Percentiles rank a stretch among this genome's conserved stretches.
Conservation (phyloP, 1,140 invertebrate species). For the Macrobrachium nipponense region DNA sequence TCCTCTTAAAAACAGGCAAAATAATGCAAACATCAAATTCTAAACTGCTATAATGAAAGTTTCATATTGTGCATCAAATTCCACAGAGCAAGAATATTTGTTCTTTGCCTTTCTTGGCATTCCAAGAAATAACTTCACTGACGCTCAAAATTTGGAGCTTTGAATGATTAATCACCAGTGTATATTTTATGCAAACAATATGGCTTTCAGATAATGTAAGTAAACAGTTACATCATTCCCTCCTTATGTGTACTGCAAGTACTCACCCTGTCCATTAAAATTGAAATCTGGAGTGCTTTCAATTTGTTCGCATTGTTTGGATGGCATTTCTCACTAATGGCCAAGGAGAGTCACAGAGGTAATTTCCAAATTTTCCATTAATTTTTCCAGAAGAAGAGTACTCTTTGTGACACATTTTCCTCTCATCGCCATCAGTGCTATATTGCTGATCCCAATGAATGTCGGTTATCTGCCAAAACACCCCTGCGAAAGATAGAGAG, state of each 20-base stretch:
- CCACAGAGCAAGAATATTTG: background rate
- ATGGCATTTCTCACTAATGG: conserved; percentile 86
- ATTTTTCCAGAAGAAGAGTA: conserved; percentile 16
- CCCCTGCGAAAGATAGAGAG: conserved; percentile 73
- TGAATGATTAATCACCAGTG: too few relatives aligned
- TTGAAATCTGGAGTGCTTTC: conserved; percentile 88
- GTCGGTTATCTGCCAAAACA: conserved; percentile 93
- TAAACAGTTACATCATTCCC: too few relatives aligned
- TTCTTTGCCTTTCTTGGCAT: too few relatives aligned
- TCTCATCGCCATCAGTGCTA: conserved; percentile 76
- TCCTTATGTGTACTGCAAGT: too few relatives aligned
- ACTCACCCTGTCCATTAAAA: conserved; percentile 92
- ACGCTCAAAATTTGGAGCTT: too few relatives aligned
- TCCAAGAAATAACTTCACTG: too few relatives aligned
- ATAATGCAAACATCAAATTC: conserved; percentile 9
- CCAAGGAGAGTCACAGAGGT: conserved; percentile 89
- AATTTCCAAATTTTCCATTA: conserved; percentile 81
- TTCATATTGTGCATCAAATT: too few relatives aligned
- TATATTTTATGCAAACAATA: too few relatives aligned
- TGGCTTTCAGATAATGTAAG: too few relatives aligned
- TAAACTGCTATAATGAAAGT: background rate
- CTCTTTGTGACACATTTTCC: conserved; percentile 55
- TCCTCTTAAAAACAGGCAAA: background rate
- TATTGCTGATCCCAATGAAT: conserved; percentile 88
- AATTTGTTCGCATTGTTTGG: conserved; percentile 81